phyloP scores from a whole-genome alignment of 2,113 vertebrate species.

The Diadophis punctatus region DNA sequence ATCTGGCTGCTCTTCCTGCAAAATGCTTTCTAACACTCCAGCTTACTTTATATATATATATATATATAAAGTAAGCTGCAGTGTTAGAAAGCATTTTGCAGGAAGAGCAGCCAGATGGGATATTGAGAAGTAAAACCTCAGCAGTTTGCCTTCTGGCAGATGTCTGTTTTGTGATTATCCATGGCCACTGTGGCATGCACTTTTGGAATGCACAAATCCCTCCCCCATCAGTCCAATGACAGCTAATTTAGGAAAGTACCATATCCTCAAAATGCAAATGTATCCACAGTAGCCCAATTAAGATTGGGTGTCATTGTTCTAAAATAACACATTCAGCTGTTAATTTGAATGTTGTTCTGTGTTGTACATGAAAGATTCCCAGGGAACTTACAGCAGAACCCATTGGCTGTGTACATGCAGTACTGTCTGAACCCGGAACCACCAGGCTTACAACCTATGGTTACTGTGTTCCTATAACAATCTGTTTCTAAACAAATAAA shows the following conservation, averaged over 20 bases:
- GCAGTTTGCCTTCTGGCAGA: not conserved
- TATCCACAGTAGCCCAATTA: not conserved
- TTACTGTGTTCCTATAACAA: not conserved
- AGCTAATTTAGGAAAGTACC: not conserved
- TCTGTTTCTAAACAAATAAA: not conserved
- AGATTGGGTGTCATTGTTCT: not conserved
- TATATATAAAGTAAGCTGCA: not conserved
- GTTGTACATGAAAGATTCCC: not conserved
- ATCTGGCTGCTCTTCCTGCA: not conserved
- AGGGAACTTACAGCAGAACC: not conserved
- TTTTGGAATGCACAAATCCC: not conserved
- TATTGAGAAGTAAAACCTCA: not conserved
- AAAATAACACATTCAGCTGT: not conserved
- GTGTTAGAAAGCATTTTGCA: not conserved
- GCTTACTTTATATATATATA: not conserved
- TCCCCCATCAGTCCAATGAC: not conserved
- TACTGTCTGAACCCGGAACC: not conserved
- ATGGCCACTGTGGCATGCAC: not conserved
- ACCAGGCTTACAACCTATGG: not conserved
- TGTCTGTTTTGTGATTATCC: not conserved
- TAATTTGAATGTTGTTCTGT: not conserved
- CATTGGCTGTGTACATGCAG: not conserved
- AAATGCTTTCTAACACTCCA: not conserved
- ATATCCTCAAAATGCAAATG: not conserved
- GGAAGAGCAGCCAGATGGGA: not conserved